A percentile compares a stretch with the other conserved stretches of the same genome.
phyloP scores from a whole-genome alignment of 2,797 vertebrate species.

The Garrulus glandarius region DNA sequence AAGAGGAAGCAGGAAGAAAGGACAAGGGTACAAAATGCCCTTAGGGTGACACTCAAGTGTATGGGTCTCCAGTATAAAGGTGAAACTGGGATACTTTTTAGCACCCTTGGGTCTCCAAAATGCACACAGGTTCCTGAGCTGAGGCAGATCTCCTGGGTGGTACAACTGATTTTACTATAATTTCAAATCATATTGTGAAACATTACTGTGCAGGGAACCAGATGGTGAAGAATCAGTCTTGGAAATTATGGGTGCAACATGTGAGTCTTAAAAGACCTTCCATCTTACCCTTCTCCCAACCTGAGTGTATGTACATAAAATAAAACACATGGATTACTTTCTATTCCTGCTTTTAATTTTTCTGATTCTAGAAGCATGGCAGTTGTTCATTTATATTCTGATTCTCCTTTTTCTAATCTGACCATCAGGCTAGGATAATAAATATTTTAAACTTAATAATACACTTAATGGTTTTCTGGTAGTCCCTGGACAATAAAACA shows the following conservation, averaged over 20 bases:
- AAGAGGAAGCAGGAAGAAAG: not conserved
- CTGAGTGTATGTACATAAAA: not conserved
- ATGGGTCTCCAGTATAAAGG: not conserved
- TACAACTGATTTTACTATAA: not conserved
- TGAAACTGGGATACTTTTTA: not conserved
- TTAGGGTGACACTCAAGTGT: not conserved
- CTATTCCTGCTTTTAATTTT: not conserved
- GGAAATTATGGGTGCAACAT: not conserved
- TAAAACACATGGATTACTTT: not conserved
- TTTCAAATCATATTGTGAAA: not conserved
- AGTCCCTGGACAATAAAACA: not conserved
- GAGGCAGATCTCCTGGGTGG: not conserved
- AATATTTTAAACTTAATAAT: slow-evolving; percentile 29
- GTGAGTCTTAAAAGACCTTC: not conserved
- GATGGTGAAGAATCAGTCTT: not conserved
- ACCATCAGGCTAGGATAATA: slow-evolving; percentile 31
- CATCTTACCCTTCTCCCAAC: not conserved
- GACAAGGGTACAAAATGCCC: not conserved
- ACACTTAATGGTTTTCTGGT: slow-evolving; percentile 24
- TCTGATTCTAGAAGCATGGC: not conserved
- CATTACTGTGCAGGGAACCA: not conserved
- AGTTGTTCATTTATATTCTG: not conserved
- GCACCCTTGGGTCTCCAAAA: not conserved
- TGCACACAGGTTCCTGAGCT: not conserved
- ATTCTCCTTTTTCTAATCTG: slow-evolving; percentile 7